Evolutionary conservation across 2,797 vertebrate genomes (phyloP), one percentile per base, ranked within the genome.

Genomic region (Brachymystax lenok): DNA sequence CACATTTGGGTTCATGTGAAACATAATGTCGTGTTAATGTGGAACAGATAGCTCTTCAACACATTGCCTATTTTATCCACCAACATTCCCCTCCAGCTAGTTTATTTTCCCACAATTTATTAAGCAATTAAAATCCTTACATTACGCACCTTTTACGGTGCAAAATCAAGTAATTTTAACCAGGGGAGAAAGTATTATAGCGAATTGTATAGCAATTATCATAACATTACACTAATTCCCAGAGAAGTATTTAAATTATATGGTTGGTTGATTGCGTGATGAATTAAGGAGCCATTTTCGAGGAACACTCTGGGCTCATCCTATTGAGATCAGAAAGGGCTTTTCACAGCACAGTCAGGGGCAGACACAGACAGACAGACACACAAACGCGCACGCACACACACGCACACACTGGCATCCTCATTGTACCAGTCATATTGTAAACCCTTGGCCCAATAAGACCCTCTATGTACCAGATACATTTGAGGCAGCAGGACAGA

Each of bases 171-270:
- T 84, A 83, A 90, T 89, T 92, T 83, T 81, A 91, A 90, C 88
- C 83, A 87, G 80, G 80, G 76, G 81, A 82, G 77, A 91, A 91
- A 92, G 89, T 91, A 94, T 94, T 88, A 91, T 83, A 87, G 89
- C 87, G 88, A 91, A 93, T 92, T 92, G 91, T 92, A 89, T 78
- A 87, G 88, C 91, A 94, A 94, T 95, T 94, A 94, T 93, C 91
- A 93, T 92, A 93, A 92, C 91, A 93, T 92, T 92, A 94, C 84
- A 92, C 91, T 94, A 93, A 95, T 95, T 94, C 92, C 92, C 92
- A 91, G 88, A 93, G 91, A 94, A 93, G 88, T 93, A 94, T 94
- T 95, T 92, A 94, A 95, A 95, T 94, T 93, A 94, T 93, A 95
- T 93, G 93, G 92, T 92, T 93, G 94, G 94, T 94, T 94, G 91